Evolutionary conservation across 53 echinoderm and acorn worm genomes (phyloP), one percentile per base, ranked within the genome.

Genomic region (Astropecten irregularis): DNA sequence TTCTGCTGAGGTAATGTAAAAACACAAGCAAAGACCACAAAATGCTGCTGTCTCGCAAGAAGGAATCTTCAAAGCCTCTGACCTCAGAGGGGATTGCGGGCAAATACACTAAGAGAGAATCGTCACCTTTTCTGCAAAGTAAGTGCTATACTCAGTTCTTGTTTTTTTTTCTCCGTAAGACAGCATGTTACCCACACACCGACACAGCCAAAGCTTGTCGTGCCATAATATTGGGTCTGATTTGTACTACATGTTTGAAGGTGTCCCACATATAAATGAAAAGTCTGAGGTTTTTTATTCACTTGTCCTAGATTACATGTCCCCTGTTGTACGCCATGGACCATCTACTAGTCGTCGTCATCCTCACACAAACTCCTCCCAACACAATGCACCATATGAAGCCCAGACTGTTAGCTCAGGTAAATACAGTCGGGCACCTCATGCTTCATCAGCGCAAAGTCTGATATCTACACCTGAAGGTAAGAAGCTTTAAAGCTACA

Each of bases 71-170:
- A 29, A 94, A 89, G 38, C 90, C 94, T 4, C 67, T 89, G 30
- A 88, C 90, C 31, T 85, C 91, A 23, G 93, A 93, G 71, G 96
- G 96, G 9, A 88, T 93, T 36, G 96, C 92, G 47, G 96, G 96
- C 30, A 93, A 93, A 42, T 95, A 95, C 87, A 95, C 90, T 56
- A 95, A 93, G 83, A 93, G 91, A 58, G 96, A 91, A 48, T 77
- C 90, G 57, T 88, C 88, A 9, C 95, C 92, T 40, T 76, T 88
- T 70, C 48, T 90, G 56, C 84, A 95, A 54, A 86, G 95, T 92
- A 83, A 86, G 73, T 87, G 32, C 19, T 8, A 67, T 67, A n/a
- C n/a, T n/a, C 18, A 27, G 18, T 19, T 18, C 64, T 2, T 9
- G 28, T 29, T 0, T 63, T 33, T 63, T 31, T 62, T 62, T 31